A percentile compares a stretch with the other conserved stretches of the same genome.
Evolutionary conservation across 2,888 invertebrate genomes (phyloP).

Genomic region (Aricia artaxerxes): DNA sequence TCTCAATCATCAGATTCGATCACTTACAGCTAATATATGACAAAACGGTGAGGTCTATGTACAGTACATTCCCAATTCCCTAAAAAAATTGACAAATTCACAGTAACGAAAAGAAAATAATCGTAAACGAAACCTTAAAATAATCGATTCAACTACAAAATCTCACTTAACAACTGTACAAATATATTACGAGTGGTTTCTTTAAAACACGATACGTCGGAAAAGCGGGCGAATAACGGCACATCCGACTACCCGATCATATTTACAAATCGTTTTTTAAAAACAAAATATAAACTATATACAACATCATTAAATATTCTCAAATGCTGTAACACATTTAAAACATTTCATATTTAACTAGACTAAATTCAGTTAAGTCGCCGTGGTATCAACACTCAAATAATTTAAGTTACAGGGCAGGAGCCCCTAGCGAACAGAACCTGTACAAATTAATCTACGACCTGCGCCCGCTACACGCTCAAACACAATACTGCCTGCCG

Average conservation of each 20-base stretch:
- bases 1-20: constrained; percentile 74
- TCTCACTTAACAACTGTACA: constrained; percentile 79
- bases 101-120: constrained; percentile 78
- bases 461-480: constrained; percentile 44
- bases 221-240: constrained; percentile 70
- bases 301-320: constrained; percentile 80
- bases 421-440: constrained; percentile 48
- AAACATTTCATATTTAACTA: constrained; percentile 79
- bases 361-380: constrained; percentile 69
- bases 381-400: constrained; percentile 55
- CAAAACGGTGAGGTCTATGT: constrained; percentile 79
- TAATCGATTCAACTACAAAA: constrained; percentile 75
- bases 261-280: constrained; percentile 74
- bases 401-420: constrained; percentile 54
- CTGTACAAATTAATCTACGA: constrained; percentile 62
- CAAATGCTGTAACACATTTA: constrained; percentile 81
- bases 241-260: constrained; percentile 55
- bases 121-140: constrained; percentile 73
- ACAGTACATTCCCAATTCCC: constrained; percentile 86
- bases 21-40: constrained; percentile 71
- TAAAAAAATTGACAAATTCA: constrained; percentile 86
- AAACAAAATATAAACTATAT: constrained; percentile 80
- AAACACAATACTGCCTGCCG: background rate
- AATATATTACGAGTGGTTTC: constrained; percentile 76
- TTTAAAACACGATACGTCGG: constrained; percentile 67